Base-by-base conservation (phyloP, 2,113 vertebrate genomes). In the Clupea harengus region DNA sequence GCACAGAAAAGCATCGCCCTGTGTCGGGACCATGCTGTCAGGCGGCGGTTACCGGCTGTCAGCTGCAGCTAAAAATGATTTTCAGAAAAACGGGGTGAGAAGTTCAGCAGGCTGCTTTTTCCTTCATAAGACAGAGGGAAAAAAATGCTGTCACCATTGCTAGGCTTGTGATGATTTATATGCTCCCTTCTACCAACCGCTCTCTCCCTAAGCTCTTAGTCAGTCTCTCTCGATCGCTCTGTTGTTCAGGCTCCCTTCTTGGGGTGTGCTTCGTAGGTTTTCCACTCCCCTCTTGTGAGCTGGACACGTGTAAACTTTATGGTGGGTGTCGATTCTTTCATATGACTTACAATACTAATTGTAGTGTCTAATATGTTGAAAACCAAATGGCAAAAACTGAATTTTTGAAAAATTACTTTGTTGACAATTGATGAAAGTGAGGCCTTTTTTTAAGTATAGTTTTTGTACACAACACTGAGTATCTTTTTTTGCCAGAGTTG, bases 11-110 rank as follows among this genome's bases (percentile, higher is more conserved):
- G 92, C 93, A 92, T 95, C 94, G 92, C 91, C 92, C 92, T 91
- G 92, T 91, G 89, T 90, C 89, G 91, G 87, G 92, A 95, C 92
- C 92, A 82, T 85, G 87, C 92, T 93, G 93, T 93, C 92, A 95
- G 94, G 92, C 90, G 94, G 93, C 89, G 89, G 91, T 94, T 92
- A 91, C 94, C 91, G 92, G 93, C 91, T 95, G 95, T 96, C 95
- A 95, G 87, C 86, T 92, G 90, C 89, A 85, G 93, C 92, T 93
- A 94, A 94, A 93, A 95, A 94, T 92, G 85, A 94, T 93, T 94
- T 92, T 90, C 67, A 75, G 89, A 82, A 92, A 91, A 92, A 83
- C 22, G 72, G 90, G 92, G 93, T 92, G 94, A 93, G 87, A 93
- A 93, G 91, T 94, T 95, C 89, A 95, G 87, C 67, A 4, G 50